Percentiles rank a stretch among this genome's conserved stretches.
Evolutionary conservation across 2,888 invertebrate genomes (phyloP).

Genomic region (Thumatha senex): DNA sequence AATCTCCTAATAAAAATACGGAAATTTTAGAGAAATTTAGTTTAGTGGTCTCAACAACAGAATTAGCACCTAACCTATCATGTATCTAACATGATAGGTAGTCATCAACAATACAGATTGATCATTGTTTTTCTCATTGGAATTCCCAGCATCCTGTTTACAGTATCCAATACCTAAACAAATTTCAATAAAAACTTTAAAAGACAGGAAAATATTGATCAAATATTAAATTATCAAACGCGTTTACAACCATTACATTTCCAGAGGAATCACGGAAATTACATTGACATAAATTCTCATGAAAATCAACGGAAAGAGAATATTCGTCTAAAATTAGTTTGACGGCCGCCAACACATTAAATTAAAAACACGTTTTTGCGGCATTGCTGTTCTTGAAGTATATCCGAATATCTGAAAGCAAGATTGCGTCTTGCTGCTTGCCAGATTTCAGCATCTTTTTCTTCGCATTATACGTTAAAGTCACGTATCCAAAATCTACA

Average conservation of each 20-base stretch:
- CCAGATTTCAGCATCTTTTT: no score
- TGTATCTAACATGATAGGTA: no score
- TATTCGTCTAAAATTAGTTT: constrained; percentile 9
- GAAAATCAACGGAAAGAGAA: background rate
- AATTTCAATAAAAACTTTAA: no score
- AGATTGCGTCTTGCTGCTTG: no score
- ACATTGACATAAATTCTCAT: constrained; percentile 8
- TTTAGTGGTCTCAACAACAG: no score
- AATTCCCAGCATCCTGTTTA: background rate
- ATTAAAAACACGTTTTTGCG: background rate
- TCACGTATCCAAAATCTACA: no score
- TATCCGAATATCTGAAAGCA: background rate
- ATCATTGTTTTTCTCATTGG: background rate
- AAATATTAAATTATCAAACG: background rate
- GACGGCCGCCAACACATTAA: constrained; percentile 1
- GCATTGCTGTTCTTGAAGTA: background rate
- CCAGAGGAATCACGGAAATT: constrained; percentile 6
- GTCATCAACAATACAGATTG: no score
- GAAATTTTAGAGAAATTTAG: no score
- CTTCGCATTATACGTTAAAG: no score
- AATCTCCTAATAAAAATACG: no score
- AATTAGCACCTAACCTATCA: no score
- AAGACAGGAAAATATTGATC: background rate
- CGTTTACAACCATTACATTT: background rate
- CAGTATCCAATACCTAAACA: no score